These are phyloP conservation scores for Melanotaenia pygmaea DNA, from an alignment of 2,797 vertebrate species.

Conservation along the genomic window DNA sequence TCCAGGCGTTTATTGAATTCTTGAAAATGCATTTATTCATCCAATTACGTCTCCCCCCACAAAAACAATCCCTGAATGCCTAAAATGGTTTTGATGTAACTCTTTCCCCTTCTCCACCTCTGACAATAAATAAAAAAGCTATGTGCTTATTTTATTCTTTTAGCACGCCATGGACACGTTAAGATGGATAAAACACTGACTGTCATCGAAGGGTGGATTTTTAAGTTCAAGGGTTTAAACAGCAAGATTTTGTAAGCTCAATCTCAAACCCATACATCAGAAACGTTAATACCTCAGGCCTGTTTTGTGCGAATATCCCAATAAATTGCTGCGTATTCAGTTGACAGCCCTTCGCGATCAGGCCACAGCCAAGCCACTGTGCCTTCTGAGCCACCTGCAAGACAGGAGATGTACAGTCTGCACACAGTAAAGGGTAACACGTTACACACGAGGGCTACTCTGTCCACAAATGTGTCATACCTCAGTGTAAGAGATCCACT, in stretches of 20 bases:
- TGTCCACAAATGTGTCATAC: conserved; percentile 50
- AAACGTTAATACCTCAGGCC: conserved; percentile 79
- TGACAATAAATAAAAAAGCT: not conserved
- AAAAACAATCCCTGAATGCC: not conserved
- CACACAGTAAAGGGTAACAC: not conserved
- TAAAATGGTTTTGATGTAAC: not conserved
- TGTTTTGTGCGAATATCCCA: conserved; percentile 85
- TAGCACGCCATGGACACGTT: not conserved
- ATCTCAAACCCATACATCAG: not conserved
- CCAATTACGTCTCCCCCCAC: not conserved
- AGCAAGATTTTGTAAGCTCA: not conserved
- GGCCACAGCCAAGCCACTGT: conserved; percentile 82
- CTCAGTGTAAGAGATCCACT: conserved; percentile 87
- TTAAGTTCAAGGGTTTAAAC: not conserved
- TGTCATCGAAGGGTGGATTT: not conserved
- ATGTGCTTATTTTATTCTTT: not conserved
- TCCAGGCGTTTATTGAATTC: not conserved
- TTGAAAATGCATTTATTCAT: not conserved
- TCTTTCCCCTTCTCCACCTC: not conserved
- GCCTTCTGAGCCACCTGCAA: conserved; percentile 82
- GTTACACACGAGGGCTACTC: not conserved
- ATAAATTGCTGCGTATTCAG: conserved; percentile 81
- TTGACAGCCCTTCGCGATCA: conserved; percentile 82
- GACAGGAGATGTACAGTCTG: conserved; percentile 26
- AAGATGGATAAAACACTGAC: not conserved